phyloP scores from a whole-genome alignment of 2,888 invertebrate species.

The Panorpa germanica region DNA sequence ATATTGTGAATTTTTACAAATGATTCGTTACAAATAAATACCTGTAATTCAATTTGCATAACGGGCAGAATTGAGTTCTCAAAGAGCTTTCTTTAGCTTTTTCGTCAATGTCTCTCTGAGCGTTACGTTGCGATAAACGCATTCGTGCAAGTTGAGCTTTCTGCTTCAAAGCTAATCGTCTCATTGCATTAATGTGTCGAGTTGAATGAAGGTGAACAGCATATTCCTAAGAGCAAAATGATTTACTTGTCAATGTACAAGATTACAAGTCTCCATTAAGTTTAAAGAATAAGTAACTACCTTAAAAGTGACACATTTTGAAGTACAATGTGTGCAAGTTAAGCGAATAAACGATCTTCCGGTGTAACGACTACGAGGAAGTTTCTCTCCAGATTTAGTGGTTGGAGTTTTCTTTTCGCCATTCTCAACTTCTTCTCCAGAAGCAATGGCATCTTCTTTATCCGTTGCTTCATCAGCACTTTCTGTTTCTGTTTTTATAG shows the following conservation, averaged over 20 bases:
- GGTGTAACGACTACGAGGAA: constrained; percentile 20
- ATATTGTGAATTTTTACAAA: too few relatives aligned
- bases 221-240: constrained; percentile 34
- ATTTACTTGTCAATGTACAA: not conserved
- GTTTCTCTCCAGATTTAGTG: constrained; percentile 21
- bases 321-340: constrained; percentile 58
- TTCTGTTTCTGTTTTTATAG: constrained; percentile 21
- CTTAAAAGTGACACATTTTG: constrained; percentile 54
- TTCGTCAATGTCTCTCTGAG: constrained; percentile 61
- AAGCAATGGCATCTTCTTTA: constrained; percentile 31
- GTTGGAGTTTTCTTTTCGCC: constrained; percentile 20
- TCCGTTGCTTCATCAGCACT: constrained; percentile 32
- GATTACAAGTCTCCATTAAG: not conserved
- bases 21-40: too few relatives aligned
- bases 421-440: constrained; percentile 24
- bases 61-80: constrained; percentile 48
- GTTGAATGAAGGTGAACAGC: constrained; percentile 51
- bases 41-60: constrained; percentile 59
- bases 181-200: constrained; percentile 53
- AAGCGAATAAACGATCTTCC: constrained; percentile 44
- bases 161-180: constrained; percentile 51
- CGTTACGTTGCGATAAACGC: constrained; percentile 60
- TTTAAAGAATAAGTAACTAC: constrained; percentile 21
- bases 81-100: constrained; percentile 36
- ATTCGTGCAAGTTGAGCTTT: constrained; percentile 55